Evolutionary conservation across 2,888 invertebrate species (phyloP).

Genomic region (Pyrrhosoma nymphula): DNA sequence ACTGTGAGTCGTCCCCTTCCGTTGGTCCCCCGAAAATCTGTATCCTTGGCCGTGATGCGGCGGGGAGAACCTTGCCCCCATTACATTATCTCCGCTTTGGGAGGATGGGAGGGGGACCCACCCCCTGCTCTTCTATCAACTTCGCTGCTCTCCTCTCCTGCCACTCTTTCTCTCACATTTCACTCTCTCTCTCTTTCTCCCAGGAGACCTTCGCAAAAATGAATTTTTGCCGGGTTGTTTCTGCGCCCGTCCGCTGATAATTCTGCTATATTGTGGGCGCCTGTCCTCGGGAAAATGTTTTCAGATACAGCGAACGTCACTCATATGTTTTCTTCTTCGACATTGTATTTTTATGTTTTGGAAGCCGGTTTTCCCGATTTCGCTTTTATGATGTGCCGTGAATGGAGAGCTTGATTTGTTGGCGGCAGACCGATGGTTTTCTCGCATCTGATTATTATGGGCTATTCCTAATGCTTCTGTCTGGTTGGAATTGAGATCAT

Average conservation of each 20-base stretch:
- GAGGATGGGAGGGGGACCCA: neutral
- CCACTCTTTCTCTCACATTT: neutral
- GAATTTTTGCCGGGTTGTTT: neutral
- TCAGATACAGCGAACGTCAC: neutral
- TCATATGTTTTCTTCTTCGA: neutral
- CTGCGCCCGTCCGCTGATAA: neutral
- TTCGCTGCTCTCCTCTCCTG: too few relatives aligned
- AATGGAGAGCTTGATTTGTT: neutral
- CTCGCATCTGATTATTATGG: neutral
- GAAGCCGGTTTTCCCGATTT: neutral
- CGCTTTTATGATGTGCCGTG: neutral
- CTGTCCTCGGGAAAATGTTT: neutral
- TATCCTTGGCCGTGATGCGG: neutral
- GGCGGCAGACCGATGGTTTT: neutral
- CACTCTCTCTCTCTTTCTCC: neutral
- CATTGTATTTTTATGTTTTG: neutral
- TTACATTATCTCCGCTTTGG: constrained; percentile 5
- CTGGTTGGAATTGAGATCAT: neutral
- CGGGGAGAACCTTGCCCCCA: constrained; percentile 20
- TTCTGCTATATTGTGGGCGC: neutral
- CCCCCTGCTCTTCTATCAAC: neutral
- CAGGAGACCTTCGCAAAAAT: neutral
- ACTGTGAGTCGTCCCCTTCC: neutral
- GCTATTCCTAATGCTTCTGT: neutral
- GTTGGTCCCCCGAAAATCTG: neutral